A percentile compares a stretch with the other conserved stretches of the same genome.
Conservation (phyloP, 2,113 vertebrate species). For the Brachyhypopomus gauderio region DNA sequence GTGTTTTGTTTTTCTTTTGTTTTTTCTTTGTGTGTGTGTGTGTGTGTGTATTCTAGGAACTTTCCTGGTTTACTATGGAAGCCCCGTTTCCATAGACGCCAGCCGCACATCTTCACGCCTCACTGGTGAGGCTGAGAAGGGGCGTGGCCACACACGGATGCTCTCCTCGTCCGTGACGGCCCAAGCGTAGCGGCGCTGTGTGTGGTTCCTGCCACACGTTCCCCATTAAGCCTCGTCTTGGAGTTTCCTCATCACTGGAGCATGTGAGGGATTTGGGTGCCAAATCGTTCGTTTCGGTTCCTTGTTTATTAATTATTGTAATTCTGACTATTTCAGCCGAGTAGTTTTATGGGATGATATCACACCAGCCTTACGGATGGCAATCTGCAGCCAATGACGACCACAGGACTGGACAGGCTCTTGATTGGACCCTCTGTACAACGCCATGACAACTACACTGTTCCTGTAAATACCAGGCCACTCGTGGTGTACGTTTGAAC, state of each 20-base stretch:
- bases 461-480: slow-evolving; percentile 22
- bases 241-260: slow-evolving; percentile 4
- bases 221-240: slow-evolving; percentile 11
- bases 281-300: neutral
- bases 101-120: slow-evolving; percentile 20
- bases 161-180: slow-evolving; percentile 43
- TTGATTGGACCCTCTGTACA: slow-evolving; percentile 4
- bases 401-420: neutral
- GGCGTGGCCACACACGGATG: slow-evolving; percentile 30
- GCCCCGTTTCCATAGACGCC: slow-evolving; percentile 1
- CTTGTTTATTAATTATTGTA: neutral
- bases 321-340: slow-evolving; percentile 14
- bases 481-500: neutral
- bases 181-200: no score
- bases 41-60: slow-evolving; percentile 22
- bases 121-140: slow-evolving; percentile 43
- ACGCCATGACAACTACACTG: neutral
- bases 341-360: slow-evolving; percentile 19
- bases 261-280: slow-evolving; percentile 26
- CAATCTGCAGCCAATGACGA: slow-evolving; percentile 17
- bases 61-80: slow-evolving; percentile 22
- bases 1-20: slow-evolving; percentile 8
- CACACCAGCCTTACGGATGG: slow-evolving; percentile 51
- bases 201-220: slow-evolving; percentile 28
- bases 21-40: slow-evolving; percentile 23